Percentiles rank a stretch among this genome's conserved stretches.
Conservation (phyloP, 35 echinoderm and acorn worm genomes). For the Heliocidaris erythrogramma region DNA sequence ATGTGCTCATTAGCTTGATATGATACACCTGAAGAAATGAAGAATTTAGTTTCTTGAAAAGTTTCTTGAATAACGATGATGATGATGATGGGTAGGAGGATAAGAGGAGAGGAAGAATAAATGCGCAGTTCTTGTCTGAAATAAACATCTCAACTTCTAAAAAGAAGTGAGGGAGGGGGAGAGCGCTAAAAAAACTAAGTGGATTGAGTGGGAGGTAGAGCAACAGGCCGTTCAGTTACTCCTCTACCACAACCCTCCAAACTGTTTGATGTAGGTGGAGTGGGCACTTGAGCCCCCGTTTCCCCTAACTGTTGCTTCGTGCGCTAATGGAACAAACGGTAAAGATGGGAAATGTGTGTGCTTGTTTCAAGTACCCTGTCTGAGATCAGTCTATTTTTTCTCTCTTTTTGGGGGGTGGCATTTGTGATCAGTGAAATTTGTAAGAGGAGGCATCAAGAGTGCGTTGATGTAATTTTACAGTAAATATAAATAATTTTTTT, state of each 20-base stretch:
- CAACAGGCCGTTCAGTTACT: conserved; percentile 9
- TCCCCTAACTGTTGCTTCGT: conserved; percentile 22
- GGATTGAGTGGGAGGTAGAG: conserved; percentile 14
- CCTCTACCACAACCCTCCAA: background rate
- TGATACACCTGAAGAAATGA: too few species aligned
- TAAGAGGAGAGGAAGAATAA: background rate
- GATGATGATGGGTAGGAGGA: too few species aligned
- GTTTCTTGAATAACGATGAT: too few species aligned
- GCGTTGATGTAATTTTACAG: background rate
- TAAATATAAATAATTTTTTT: too few species aligned
- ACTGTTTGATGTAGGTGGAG: conserved; percentile 49
- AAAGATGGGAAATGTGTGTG: background rate
- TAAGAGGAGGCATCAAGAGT: background rate
- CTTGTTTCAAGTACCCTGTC: background rate
- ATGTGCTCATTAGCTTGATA: too few species aligned
- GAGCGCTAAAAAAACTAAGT: conserved; percentile 10
- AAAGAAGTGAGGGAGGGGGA: background rate
- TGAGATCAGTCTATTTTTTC: background rate
- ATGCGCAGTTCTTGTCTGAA: background rate
- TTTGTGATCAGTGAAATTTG: background rate
- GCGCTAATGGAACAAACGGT: background rate
- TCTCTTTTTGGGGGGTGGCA: background rate
- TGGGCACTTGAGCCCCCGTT: conserved; percentile 26
- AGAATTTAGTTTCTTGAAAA: too few species aligned
- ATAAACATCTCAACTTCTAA: background rate